These are phyloP conservation scores for Chlorodrepanis virens DNA, from an alignment of 2,113 vertebrate genomes.

Conservation along the genomic window DNA sequence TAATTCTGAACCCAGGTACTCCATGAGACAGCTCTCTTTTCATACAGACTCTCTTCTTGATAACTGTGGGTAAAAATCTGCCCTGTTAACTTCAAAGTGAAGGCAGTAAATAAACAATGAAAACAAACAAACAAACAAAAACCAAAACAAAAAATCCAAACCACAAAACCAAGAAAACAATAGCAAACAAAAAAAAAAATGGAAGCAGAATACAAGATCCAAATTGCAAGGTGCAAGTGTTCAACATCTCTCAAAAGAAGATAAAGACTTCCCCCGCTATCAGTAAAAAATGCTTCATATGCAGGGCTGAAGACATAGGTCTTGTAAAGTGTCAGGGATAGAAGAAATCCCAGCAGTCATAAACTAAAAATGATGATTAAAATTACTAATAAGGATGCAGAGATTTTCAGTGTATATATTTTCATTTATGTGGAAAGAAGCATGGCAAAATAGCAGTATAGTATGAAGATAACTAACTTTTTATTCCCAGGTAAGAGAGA, in stretches of 20 bases:
- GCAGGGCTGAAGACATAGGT: background rate
- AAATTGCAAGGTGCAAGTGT: background rate
- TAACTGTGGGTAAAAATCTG: background rate
- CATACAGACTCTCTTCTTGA: background rate
- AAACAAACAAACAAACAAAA: background rate
- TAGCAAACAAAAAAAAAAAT: background rate
- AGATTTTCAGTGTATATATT: background rate
- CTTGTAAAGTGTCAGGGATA: background rate
- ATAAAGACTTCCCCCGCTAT: background rate
- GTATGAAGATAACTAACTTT: background rate
- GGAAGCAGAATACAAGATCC: background rate
- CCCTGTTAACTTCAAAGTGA: background rate
- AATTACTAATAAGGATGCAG: background rate
- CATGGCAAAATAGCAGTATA: background rate
- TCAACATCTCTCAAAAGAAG: background rate
- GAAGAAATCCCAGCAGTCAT: background rate
- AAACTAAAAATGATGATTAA: background rate
- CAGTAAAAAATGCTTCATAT: background rate
- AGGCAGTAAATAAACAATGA: background rate
- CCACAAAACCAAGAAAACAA: background rate
- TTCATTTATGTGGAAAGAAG: background rate
- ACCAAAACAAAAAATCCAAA: background rate
- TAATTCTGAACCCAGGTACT: background rate
- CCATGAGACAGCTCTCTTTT: background rate
- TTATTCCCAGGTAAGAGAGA: background rate